phyloP scores from a whole-genome alignment of 1,140 invertebrate species.

The Brachionus paranguensis region DNA sequence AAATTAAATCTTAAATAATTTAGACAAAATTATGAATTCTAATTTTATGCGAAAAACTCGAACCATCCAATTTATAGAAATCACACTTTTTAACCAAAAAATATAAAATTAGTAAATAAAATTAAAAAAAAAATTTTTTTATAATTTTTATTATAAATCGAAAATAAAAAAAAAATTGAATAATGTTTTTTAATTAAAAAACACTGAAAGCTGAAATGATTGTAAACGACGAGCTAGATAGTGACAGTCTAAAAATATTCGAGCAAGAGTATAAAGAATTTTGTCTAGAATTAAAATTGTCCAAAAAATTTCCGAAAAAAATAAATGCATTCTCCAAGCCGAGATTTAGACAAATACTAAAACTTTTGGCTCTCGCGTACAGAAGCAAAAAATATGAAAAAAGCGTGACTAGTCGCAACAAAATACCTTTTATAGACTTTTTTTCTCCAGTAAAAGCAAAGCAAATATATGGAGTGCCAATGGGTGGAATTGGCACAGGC shows the following conservation, averaged over 20 bases:
- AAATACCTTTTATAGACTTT: constrained; percentile 27
- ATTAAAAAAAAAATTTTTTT: background rate
- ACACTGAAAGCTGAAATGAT: background rate
- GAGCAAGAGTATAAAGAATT: background rate
- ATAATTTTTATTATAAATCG: background rate
- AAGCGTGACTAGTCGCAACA: background rate
- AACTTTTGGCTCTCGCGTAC: background rate
- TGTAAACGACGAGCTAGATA: background rate
- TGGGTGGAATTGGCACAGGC: constrained; percentile 78
- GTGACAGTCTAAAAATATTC: background rate
- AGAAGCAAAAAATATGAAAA: background rate
- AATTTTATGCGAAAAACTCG: background rate
- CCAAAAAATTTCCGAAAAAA: background rate
- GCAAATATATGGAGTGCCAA: constrained; percentile 31
- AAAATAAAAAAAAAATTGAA: background rate
- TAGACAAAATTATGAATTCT: background rate
- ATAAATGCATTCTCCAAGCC: background rate
- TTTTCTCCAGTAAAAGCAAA: constrained; percentile 12
- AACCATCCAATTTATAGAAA: background rate
- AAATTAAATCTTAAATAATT: background rate
- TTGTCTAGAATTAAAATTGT: background rate
- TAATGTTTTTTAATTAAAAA: too few relatives aligned
- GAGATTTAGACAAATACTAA: background rate
- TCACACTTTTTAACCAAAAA: background rate
- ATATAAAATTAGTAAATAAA: background rate